phyloP scores from a whole-genome alignment of 2,888 invertebrate species.

The Lucinisca nassula region DNA sequence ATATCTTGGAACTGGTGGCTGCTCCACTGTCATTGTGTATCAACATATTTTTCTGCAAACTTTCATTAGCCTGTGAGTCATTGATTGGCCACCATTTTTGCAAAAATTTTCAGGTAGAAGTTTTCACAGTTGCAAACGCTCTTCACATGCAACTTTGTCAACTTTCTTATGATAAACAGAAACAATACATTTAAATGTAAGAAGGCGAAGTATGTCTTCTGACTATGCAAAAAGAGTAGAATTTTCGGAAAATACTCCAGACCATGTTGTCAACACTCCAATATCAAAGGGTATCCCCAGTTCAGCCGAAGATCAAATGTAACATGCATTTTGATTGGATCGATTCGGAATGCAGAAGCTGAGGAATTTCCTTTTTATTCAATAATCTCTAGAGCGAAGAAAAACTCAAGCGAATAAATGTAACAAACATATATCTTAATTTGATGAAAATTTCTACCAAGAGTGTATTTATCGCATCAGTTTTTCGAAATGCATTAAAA shows the following conservation, averaged over 20 bases:
- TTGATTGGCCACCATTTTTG: background rate
- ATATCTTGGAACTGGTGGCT: constrained; percentile 70
- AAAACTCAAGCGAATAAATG: too few species aligned
- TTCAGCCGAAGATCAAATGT: background rate
- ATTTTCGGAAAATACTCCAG: constrained; percentile 5
- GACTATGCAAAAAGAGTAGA: background rate
- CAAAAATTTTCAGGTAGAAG: too few species aligned
- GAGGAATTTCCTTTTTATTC: background rate
- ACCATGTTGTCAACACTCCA: constrained; percentile 60
- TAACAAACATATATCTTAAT: too few species aligned
- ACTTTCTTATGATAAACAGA: too few species aligned
- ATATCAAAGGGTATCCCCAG: constrained; percentile 36
- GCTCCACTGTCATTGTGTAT: constrained; percentile 72
- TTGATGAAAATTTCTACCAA: too few species aligned
- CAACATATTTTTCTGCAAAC: background rate
- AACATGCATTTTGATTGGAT: constrained; percentile 47
- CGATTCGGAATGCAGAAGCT: background rate
- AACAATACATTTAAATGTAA: too few species aligned
- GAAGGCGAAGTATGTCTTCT: background rate
- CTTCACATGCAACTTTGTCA: too few species aligned
- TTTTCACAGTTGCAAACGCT: too few species aligned
- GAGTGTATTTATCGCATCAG: too few species aligned
- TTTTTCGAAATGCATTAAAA: background rate
- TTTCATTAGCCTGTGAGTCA: background rate
- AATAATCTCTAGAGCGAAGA: too few species aligned